Base-by-base conservation (phyloP, 30 jellyfish, hydroid and myxozoan genomes). In the Phacellophora camtschatica region DNA sequence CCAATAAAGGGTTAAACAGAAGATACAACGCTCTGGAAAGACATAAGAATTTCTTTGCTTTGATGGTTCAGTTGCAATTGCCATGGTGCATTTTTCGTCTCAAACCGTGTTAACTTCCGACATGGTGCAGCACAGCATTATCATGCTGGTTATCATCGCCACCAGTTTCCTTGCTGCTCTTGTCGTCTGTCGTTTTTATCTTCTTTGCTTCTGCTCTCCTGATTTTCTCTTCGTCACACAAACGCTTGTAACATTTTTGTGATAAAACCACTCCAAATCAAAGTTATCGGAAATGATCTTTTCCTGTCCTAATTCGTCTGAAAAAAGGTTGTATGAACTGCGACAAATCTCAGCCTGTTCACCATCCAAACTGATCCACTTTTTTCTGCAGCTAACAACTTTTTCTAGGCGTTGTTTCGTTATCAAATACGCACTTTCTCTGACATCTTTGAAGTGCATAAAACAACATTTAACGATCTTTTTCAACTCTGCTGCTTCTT, bases 161-260 rank as follows among this genome's bases (percentile, higher is more conserved):
- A 68, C 22, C 83, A 68, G 83, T 68, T 68, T 68, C 83, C 83
- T 68, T 68, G 83, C 83, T 37, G 58, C 73, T 58, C 42, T n/a
- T 58, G 19, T 22, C 36, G 83, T 68, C 31, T 29, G 45, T 43
- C 58, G 34, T 6, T n/a, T 11, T 71, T 71, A 16, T 63, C 34
- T 18, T 50, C 56, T 49, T 50, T 23, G 76, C 66, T 55, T 74
- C 77, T n/a, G 65, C 78, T 56, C 41, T 31, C 79, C 42, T 16
- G 4, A 30, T 55, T 27, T 74, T 74, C 24, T 74, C 56, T 48
- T 74, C 77, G 49, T 74, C 88, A 32, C 88, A 74, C 50, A 56
- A 19, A 23, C 88, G 88, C 51, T 74, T 74, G 48, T 74, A 58
- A 30, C 88, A 74, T 5, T 55, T 35, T 74, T 37, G 79, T 55